Base-by-base conservation (phyloP, 2,113 vertebrate species). In the Baryphthengus martii region DNA sequence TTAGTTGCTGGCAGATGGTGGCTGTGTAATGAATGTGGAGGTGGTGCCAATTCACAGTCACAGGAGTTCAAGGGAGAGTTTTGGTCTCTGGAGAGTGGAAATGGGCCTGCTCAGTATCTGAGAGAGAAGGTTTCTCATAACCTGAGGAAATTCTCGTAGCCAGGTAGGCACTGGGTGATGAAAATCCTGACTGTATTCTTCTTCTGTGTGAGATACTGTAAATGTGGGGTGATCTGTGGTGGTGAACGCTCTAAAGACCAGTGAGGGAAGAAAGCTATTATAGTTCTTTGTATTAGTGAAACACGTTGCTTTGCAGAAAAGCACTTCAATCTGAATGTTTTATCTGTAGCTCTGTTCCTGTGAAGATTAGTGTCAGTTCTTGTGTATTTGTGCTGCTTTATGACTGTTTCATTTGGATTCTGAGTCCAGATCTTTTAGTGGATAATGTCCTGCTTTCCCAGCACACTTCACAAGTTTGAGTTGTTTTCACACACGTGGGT, bases 1-100 rank as follows among this genome's bases (percentile, higher is more conserved):
- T 90, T 84, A 63, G 90, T 44, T 74, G 13, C 58, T 96, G 93
- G 62, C 95, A 97, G 93, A 94, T 91, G 90, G 81, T 84, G 65
- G 58, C 85, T 80, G 65, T 75, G 86, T 77, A 89, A 92, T 95
- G 84, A 74, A 65, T 74, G 95, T 78, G 92, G 66, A 91, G 56
- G 83, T 66, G 90, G 90, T 90, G 82, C 71, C 88, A 95, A 58
- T 67, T 87, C 93, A 61, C 70, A 71, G 6, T 72, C 35, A 47
- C 26, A 31, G 68, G 25, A 63, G 52, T 53, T 88, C 67, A 13
- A 63, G 87, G 66, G 82, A 58, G 76, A 75, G 20, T 42, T 85
- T 59, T 28, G 31, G 40, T 88, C 89, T 73, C 91, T 0, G 5
- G 39, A 90, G 88, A 45, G n/a, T 31, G 17, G 52, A 77, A 79